These are phyloP conservation scores for Diarsia mendica DNA, from an alignment of 2,888 invertebrate genomes.

Conservation along the genomic window DNA sequence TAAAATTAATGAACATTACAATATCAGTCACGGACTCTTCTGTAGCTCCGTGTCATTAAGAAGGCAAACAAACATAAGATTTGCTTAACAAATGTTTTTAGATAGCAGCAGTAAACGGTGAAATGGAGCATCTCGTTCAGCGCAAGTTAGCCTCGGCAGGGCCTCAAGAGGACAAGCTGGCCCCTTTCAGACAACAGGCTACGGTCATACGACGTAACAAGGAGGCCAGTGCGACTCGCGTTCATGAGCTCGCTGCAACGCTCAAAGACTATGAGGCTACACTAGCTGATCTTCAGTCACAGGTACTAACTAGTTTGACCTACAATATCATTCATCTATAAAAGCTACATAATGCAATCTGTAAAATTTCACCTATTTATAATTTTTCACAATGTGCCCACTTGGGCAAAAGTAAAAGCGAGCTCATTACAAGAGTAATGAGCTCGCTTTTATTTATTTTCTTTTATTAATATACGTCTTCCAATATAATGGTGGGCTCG, in stretches of 20 bases:
- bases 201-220: constrained; percentile 95
- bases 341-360: not conserved
- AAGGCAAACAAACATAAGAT: not conserved
- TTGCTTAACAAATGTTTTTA: constrained; percentile 51
- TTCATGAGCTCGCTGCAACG: constrained; percentile 92
- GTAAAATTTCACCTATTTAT: not conserved
- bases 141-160: constrained; percentile 92
- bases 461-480: too few relatives aligned
- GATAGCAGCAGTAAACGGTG: constrained; percentile 89
- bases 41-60: not conserved
- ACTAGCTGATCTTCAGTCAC: constrained; percentile 89
- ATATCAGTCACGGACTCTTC: not conserved
- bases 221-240: constrained; percentile 92
- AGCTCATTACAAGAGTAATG: not conserved
- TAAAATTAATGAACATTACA: not conserved
- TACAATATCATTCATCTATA: not conserved
- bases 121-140: constrained; percentile 93
- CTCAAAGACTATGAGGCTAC: constrained; percentile 91
- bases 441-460: not conserved
- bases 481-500: too few relatives aligned
- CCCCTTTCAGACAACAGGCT: constrained; percentile 96
- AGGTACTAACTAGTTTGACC: constrained; percentile 71
- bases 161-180: constrained; percentile 93
- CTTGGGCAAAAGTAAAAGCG: too few relatives aligned
- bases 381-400: too few relatives aligned